Evolutionary conservation across 2,113 vertebrate genomes (phyloP).

Genomic region (Emydocephalus ijimae): DNA sequence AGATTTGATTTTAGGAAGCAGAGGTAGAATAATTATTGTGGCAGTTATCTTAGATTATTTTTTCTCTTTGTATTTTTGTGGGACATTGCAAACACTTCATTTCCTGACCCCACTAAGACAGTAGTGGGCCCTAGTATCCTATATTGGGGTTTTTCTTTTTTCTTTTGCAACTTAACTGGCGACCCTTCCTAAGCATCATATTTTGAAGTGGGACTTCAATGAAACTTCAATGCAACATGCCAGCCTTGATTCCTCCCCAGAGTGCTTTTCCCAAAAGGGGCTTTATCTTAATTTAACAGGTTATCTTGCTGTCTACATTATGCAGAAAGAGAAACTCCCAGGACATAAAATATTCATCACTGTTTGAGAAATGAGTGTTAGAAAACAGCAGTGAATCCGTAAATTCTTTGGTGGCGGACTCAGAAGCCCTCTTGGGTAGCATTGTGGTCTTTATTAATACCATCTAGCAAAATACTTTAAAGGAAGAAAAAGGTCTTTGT

Average conservation of each 20-base stretch:
- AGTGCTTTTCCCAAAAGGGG: neutral
- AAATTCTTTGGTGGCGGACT: neutral
- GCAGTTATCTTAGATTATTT: neutral
- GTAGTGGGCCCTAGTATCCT: neutral
- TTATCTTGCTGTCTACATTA: neutral
- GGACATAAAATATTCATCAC: constrained; percentile 21
- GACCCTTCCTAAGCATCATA: neutral
- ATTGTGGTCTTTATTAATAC: constrained; percentile 15
- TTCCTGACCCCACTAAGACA: neutral
- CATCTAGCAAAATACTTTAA: neutral
- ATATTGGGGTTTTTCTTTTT: neutral
- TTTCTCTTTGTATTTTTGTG: neutral
- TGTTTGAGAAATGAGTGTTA: neutral
- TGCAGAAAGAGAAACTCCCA: neutral
- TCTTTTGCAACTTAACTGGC: neutral
- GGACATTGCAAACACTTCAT: neutral
- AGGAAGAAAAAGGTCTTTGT: neutral
- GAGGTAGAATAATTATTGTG: neutral
- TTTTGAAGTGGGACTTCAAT: neutral
- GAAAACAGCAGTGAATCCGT: constrained; percentile 4
- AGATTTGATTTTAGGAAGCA: neutral
- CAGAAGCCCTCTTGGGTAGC: neutral
- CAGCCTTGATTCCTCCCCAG: neutral
- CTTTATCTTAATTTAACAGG: neutral
- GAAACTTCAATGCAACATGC: neutral